These are phyloP conservation scores for Pleuronectes platessa DNA, from an alignment of 2,113 vertebrate species.

Conservation along the genomic window DNA sequence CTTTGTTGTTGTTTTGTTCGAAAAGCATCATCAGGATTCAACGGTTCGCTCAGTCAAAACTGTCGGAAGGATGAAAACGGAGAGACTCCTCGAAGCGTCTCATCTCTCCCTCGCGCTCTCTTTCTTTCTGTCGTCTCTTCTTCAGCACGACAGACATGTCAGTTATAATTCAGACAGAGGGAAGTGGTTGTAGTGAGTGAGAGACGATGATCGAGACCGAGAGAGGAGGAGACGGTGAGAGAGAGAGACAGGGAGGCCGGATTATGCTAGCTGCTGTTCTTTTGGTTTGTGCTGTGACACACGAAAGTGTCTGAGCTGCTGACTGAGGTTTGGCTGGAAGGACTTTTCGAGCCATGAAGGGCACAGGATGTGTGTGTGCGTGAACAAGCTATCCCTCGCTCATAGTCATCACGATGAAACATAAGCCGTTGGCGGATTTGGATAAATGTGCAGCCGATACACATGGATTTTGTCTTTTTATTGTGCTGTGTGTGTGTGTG, in stretches of 20 bases:
- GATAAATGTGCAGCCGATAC: slow-evolving; percentile 18
- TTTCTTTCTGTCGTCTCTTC: slow-evolving; percentile 17
- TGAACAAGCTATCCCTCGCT: slow-evolving; percentile 35
- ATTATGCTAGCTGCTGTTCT: slow-evolving; percentile 52
- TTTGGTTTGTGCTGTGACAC: slow-evolving; percentile 62
- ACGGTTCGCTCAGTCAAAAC: slow-evolving; percentile 8
- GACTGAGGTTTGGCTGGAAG: slow-evolving; percentile 56
- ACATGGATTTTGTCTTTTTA: slow-evolving; percentile 25
- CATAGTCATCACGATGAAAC: slow-evolving; percentile 31
- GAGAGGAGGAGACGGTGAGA: neutral
- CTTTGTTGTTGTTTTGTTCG: slow-evolving; percentile 9
- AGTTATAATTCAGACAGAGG: slow-evolving; percentile 12
- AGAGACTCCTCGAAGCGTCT: neutral
- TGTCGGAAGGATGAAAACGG: neutral
- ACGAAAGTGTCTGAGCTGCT: slow-evolving; percentile 55
- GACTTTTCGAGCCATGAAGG: slow-evolving; percentile 59
- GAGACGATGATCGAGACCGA: slow-evolving; percentile 19
- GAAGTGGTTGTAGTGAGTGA: slow-evolving; percentile 10
- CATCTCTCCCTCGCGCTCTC: neutral
- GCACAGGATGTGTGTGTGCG: slow-evolving; percentile 50
- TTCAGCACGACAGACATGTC: slow-evolving; percentile 22
- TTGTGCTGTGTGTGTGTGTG: slow-evolving; percentile 1
- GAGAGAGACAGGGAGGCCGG: slow-evolving; percentile 18
- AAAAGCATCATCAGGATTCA: neutral
- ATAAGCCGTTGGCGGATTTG: slow-evolving; percentile 33